Percentiles rank a stretch among this genome's conserved stretches.
These are phyloP conservation scores for Dolichoris vasculosae DNA, from an alignment of 1,140 invertebrate species.

Conservation along the genomic window DNA sequence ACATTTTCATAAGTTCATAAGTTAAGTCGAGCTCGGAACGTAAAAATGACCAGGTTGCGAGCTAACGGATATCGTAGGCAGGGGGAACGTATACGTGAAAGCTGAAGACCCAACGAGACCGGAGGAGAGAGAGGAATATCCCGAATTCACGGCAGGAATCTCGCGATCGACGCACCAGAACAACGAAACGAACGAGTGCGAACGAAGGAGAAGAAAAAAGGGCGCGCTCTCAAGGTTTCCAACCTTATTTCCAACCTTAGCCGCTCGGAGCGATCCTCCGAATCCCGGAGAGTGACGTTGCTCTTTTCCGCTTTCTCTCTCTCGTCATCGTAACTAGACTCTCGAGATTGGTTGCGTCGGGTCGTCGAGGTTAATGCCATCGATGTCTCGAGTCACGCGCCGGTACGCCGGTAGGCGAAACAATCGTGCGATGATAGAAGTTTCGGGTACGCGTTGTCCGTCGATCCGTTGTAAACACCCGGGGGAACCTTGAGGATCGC, in stretches of 20 bases:
- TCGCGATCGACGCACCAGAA: conserved; percentile 17
- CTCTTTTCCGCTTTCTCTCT: conserved; percentile 16
- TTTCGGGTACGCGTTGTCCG: too few relatives aligned
- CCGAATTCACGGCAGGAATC: conserved; percentile 28
- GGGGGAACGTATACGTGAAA: too few relatives aligned
- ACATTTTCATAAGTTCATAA: too few relatives aligned
- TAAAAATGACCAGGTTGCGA: conserved; percentile 43
- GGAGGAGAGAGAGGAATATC: conserved; percentile 1
- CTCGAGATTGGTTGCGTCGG: background rate
- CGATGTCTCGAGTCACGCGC: background rate
- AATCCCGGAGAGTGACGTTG: conserved; percentile 26
- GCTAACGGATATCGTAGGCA: conserved; percentile 31
- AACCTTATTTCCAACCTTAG: background rate
- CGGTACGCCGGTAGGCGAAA: background rate
- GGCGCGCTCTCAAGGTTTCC: conserved; percentile 46
- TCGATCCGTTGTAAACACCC: too few relatives aligned
- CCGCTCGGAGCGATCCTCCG: background rate
- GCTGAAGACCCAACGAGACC: background rate
- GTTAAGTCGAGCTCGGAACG: too few relatives aligned
- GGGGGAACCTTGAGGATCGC: background rate
- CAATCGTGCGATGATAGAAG: background rate
- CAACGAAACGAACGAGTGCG: conserved; percentile 14
- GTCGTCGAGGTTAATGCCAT: conserved; percentile 1
- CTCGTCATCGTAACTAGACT: background rate
- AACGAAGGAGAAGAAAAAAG: conserved; percentile 1